phyloP scores from a whole-genome alignment of 1,140 invertebrate species.

The Tyrophagus putrescentiae region DNA sequence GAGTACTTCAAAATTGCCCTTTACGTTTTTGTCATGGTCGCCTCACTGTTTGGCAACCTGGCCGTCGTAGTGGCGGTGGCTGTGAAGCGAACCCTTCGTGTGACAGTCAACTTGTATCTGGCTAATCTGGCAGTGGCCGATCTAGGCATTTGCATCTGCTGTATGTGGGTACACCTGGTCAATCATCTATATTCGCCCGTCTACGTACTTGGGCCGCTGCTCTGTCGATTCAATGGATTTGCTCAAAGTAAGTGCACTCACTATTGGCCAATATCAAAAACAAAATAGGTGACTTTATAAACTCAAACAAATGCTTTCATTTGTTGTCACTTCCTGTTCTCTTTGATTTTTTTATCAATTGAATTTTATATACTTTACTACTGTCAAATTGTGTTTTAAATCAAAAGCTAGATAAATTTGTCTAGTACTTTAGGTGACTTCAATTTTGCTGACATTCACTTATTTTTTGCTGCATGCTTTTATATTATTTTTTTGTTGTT shows the following conservation, averaged over 20 bases:
- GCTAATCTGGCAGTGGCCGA: conserved; percentile 36
- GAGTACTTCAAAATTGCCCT: conserved; percentile 31
- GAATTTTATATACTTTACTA: too few species aligned
- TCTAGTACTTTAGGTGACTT: too few species aligned
- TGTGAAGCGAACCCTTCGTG: conserved; percentile 34
- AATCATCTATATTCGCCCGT: conserved; percentile 30
- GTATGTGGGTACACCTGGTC: conserved; percentile 40
- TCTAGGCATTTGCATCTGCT: conserved; percentile 34
- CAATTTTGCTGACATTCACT: too few species aligned
- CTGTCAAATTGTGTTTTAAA: too few species aligned
- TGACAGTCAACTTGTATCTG: conserved; percentile 36
- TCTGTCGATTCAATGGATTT: conserved; percentile 40
- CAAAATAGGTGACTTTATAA: too few species aligned
- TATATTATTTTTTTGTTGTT: too few species aligned
- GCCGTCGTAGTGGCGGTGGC: conserved; percentile 40
- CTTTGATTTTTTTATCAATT: too few species aligned
- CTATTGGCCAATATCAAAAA: too few species aligned
- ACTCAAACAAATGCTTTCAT: too few species aligned
- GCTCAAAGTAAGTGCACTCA: conserved; percentile 36
- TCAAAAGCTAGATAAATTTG: too few species aligned
- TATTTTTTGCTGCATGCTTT: too few species aligned
- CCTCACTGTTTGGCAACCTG: conserved; percentile 37
- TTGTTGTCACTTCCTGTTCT: too few species aligned
- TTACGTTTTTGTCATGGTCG: conserved; percentile 28
- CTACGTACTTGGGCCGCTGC: conserved; percentile 35